Base-by-base conservation (phyloP, 2,888 invertebrate species). In the Apomyelois bistriatella region DNA sequence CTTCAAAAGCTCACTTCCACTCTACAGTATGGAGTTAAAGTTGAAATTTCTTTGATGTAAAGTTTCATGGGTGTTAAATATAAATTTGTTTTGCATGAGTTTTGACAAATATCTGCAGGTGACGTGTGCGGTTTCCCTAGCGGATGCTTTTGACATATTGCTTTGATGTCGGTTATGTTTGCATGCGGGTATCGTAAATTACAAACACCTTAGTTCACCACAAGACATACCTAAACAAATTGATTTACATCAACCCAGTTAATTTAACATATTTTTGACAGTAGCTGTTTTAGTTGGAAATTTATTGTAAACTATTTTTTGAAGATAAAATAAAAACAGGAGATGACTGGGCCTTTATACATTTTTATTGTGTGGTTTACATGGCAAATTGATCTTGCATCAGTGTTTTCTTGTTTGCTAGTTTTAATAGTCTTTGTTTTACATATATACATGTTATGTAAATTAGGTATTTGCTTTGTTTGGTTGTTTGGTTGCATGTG, bases 101-200 rank as follows among this genome's bases (percentile, higher is more conserved):
- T 88, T 87, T 89, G 89, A 89, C 85, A 85, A 88, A 89, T 89
- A 85, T 82, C 82, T 86, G 84, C 84, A 88, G 87, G 88, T 89
- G 88, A 87, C 82, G 82, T 74, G 72, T 67, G 79, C 74, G 82
- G 82, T 82, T 82, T 75, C 78, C 79, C 80, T 73, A 70, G 69
- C 81, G 85, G 85, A 85, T 85, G 86, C 70, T 70, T 82, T 77
- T 86, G 86, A 86, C 87, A 81, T 86, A 88, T 89, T 80, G 82
- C 80, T 81, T 76, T 79, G 84, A 85, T 85, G 80, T 79, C 78
- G 79, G 78, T 77, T 77, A 53, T 70, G 72, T 73, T 69, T 65
- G 72, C 65, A 79, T 77, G 74, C 74, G 76, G 76, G 74, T 62
- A 58, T 68, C 75, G 76, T 87, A 82, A 84, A 85, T 82, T 75